Conservation (phyloP, 2,888 invertebrate genomes). For the Sthenelais limicola region DNA sequence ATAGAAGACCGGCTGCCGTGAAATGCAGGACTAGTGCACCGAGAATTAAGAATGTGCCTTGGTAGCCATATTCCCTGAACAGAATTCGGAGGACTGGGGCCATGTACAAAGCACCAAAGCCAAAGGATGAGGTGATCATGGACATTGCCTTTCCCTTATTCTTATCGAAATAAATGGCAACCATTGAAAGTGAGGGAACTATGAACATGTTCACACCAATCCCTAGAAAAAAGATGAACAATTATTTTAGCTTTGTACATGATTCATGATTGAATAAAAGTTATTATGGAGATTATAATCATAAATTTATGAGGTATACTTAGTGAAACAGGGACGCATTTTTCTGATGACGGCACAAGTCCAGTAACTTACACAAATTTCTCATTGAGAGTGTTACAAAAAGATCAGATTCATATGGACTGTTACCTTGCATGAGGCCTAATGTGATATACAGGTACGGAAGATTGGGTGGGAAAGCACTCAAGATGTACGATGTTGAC, state of each 20-base stretch:
- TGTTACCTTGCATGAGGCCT: constrained; percentile 26
- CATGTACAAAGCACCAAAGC: constrained; percentile 13
- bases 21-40: constrained; percentile 10
- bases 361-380: too few relatives aligned
- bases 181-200: constrained; percentile 18
- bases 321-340: too few relatives aligned
- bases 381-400: too few relatives aligned
- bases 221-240: neutral
- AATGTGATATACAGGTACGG: constrained; percentile 21
- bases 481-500: constrained; percentile 10
- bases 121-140: constrained; percentile 26
- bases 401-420: too few relatives aligned
- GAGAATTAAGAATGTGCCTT: constrained; percentile 2
- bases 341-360: too few relatives aligned
- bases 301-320: too few relatives aligned
- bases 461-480: constrained; percentile 21
- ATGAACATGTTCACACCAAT: constrained; percentile 30
- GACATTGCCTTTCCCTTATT: constrained; percentile 30
- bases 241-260: too few relatives aligned
- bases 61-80: constrained; percentile 21
- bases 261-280: too few relatives aligned
- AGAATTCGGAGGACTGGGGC: constrained; percentile 5
- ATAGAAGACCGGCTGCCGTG: neutral
- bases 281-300: too few relatives aligned
- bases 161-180: constrained; percentile 13